Evolutionary conservation across 23 tunicate genomes (phyloP), one percentile per base, ranked within the genome.

Genomic region (Phallusia fumigata): DNA sequence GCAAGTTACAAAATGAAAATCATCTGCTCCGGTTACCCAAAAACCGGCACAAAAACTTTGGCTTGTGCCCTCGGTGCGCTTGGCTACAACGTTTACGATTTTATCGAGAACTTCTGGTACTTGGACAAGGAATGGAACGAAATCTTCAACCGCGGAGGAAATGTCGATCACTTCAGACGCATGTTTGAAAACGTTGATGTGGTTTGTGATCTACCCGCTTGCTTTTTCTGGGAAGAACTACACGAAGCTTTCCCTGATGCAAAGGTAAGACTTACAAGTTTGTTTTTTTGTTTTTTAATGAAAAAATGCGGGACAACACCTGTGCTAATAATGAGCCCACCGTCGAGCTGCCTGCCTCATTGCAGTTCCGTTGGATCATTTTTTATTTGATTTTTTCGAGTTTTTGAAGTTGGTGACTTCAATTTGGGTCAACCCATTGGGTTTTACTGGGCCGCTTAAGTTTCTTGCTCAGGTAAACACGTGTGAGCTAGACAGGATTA

Each of bases 101-200:
- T 58, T 58, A 58, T 58, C 28, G 69, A 58, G 69, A 58, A 58
- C 69, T 58, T 58, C 69, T 58, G 69, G 69, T 58, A 58, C 13
- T 13, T 58, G 28, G 69, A 58, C 26, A 58, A 58, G 28, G 28
- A 58, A 24, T 58, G 69, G 69, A 58, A 58, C 28, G 69, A 58
- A 24, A 24, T 58, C 1, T 58, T 58, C 16, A 24, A 58, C 26
- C 69, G 28, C 28, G 69, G 69, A 22, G 69, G 69, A 58, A 58
- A 24, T 24, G 69, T 58, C 28, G 16, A 13, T 22, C 69, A 58
- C 69, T 58, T 58, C 28, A 22, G 16, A 24, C 26, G 28, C 26
- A 58, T 58, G 69, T 58, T 58, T 16, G 69, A 58, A 16, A 24
- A 58, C 69, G 69, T 58, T 1, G 69, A 58, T 58, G 69, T 24